phyloP scores from a whole-genome alignment of 2,888 invertebrate species.

The Protophormia terraenovae region DNA sequence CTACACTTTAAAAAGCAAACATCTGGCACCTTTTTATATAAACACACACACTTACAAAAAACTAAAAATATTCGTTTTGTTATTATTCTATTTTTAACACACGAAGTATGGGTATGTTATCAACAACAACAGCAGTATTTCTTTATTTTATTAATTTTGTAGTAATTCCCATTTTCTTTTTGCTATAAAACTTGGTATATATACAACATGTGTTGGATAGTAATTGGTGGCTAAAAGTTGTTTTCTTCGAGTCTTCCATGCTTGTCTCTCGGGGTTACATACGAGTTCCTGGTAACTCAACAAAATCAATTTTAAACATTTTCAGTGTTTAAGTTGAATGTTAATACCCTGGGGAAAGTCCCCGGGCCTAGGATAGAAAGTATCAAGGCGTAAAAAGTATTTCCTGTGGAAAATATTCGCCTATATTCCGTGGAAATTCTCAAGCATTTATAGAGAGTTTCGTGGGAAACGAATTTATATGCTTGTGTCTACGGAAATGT shows the following conservation, averaged over 20 bases:
- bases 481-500: constrained; percentile 79
- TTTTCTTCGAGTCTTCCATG: constrained; percentile 77
- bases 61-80: background rate
- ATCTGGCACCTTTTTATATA: background rate
- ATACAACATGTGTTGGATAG: fast-evolving
- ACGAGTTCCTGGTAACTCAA: constrained; percentile 81
- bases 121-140: background rate
- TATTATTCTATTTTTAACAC: background rate
- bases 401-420: constrained; percentile 66
- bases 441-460: constrained; percentile 75
- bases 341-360: constrained; percentile 81
- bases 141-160: background rate
- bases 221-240: background rate
- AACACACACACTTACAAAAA: too few relatives aligned
- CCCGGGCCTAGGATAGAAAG: constrained; percentile 81
- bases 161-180: constrained; percentile 73
- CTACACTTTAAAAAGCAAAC: background rate
- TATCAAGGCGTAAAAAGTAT: constrained; percentile 78
- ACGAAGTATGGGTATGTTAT: background rate
- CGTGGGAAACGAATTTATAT: constrained; percentile 73
- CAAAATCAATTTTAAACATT: background rate
- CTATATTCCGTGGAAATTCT: constrained; percentile 79
- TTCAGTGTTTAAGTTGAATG: background rate
- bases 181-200: constrained; percentile 46
- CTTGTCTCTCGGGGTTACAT: constrained; percentile 81